Evolutionary conservation across 2,797 vertebrate genomes (phyloP).

Genomic region (Enteromius mattozi): DNA sequence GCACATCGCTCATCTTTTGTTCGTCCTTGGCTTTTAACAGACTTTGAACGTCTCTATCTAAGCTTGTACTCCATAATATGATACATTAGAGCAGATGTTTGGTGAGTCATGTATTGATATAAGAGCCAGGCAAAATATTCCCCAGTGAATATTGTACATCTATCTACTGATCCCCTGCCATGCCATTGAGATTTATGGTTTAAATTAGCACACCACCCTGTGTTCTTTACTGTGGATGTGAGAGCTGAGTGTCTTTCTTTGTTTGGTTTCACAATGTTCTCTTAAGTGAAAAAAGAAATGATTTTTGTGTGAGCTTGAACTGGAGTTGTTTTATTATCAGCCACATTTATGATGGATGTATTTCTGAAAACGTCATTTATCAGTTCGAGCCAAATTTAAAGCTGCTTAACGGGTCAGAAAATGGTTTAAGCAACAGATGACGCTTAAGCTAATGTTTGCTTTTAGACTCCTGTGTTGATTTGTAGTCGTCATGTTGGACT

Average conservation of each 20-base stretch:
- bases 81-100: slow-evolving; percentile 38
- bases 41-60: slow-evolving; percentile 6
- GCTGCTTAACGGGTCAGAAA: slow-evolving; percentile 8
- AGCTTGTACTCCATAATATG: slow-evolving; percentile 26
- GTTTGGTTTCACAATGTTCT: slow-evolving; percentile 8
- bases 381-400: background rate
- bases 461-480: slow-evolving; percentile 25
- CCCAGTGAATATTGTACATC: slow-evolving; percentile 23
- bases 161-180: slow-evolving; percentile 18
- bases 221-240: background rate
- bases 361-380: background rate
- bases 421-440: slow-evolving; percentile 29
- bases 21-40: slow-evolving; percentile 31
- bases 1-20: slow-evolving; percentile 22
- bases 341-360: background rate
- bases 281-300: background rate
- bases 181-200: slow-evolving; percentile 37
- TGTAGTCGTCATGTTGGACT: slow-evolving; percentile 35
- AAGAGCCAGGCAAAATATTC: slow-evolving; percentile 40
- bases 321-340: background rate
- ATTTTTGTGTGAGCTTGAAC: background rate
- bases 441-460: slow-evolving; percentile 30
- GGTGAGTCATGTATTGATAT: slow-evolving; percentile 41
- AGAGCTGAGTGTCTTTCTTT: slow-evolving; percentile 11
- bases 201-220: slow-evolving; percentile 34